Conservation (phyloP, 2,113 vertebrate species). For the Amblyornis subalaris region DNA sequence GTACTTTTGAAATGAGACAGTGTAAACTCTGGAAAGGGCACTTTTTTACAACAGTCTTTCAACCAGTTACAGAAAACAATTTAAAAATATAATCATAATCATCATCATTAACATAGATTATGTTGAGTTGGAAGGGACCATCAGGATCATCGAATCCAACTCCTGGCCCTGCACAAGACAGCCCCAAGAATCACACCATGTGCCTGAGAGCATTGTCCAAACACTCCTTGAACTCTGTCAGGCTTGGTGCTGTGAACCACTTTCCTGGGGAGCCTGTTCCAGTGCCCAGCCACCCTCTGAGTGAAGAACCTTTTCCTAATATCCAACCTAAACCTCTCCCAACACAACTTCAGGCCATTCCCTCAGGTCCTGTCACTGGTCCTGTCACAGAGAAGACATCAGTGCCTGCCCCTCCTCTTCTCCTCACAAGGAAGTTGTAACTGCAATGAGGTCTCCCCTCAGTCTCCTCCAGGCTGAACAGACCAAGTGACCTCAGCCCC, state of each 20-base stretch:
- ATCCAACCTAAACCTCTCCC: not conserved
- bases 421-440: fast-evolving
- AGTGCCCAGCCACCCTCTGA: fast-evolving
- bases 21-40: not conserved
- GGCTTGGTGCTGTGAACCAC: not conserved
- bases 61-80: not conserved
- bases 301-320: not conserved
- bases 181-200: not conserved
- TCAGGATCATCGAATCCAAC: not conserved
- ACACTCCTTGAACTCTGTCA: not conserved
- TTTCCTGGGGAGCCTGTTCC: not conserved
- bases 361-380: not conserved
- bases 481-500: fast-evolving
- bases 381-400: not conserved
- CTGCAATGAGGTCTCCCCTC: not conserved
- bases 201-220: not conserved
- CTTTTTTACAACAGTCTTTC: not conserved
- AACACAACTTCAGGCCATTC: not conserved
- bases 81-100: not conserved
- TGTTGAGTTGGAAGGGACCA: not conserved
- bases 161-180: not conserved
- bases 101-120: not conserved
- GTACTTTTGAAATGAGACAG: not conserved
- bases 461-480: not conserved
- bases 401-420: not conserved